Evolutionary conservation across 1,140 invertebrate genomes (phyloP).

Genomic region (Melitaea cinxia): DNA sequence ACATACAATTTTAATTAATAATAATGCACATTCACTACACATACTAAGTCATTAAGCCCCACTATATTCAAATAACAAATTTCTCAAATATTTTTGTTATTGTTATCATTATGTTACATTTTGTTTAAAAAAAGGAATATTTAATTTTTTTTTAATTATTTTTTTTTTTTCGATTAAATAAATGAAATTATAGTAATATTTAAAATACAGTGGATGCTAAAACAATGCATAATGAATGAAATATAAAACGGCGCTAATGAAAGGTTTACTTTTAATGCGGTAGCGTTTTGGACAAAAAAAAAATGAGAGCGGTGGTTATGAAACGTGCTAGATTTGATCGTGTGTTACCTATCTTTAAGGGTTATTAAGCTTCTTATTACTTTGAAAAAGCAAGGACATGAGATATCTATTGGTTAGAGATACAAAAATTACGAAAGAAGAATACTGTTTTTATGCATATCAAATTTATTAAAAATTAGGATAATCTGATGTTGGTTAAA

Average conservation of each 20-base stretch:
- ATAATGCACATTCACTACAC: not conserved
- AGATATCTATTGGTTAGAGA: too few relatives aligned
- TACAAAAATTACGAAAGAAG: too few relatives aligned
- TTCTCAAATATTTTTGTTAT: too few relatives aligned
- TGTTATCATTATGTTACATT: too few relatives aligned
- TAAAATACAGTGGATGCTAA: not conserved
- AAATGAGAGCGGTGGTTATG: slow-evolving; percentile 4
- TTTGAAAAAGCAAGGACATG: not conserved
- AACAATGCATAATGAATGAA: not conserved
- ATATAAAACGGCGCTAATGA: not conserved
- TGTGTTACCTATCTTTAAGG: not conserved
- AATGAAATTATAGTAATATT: not conserved
- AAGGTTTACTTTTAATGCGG: not conserved
- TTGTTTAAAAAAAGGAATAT: too few relatives aligned
- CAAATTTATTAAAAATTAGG: too few relatives aligned
- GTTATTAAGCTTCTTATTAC: not conserved
- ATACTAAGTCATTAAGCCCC: not conserved
- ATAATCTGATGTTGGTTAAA: too few relatives aligned
- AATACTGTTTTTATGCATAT: too few relatives aligned
- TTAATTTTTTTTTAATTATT: too few relatives aligned
- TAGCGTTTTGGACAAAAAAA: slow-evolving; percentile 11
- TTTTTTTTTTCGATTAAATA: not conserved
- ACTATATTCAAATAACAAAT: slow-evolving; percentile 4
- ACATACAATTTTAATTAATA: not conserved
- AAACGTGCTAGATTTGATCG: not conserved